Percentiles rank a stretch among this genome's conserved stretches.
Evolutionary conservation across 2,888 invertebrate genomes (phyloP).

Genomic region (Machimus atricapillus): DNA sequence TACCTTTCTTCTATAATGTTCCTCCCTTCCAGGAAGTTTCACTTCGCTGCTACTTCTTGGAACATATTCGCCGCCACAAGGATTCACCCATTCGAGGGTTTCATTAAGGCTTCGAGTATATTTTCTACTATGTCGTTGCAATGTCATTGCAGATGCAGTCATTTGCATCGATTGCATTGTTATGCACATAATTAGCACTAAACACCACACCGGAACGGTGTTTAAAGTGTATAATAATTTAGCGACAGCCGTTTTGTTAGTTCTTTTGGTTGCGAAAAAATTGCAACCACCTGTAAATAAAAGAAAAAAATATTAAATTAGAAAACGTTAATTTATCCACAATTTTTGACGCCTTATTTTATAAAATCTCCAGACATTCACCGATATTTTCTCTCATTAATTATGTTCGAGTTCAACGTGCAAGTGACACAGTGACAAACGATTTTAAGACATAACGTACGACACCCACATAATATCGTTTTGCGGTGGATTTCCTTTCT

Average conservation of each 20-base stretch:
- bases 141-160: background rate
- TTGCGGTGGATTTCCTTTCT: background rate
- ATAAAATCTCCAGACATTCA: background rate
- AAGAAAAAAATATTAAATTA: background rate
- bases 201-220: conserved; percentile 46
- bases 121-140: background rate
- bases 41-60: background rate
- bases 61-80: conserved; percentile 53
- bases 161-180: conserved; percentile 42
- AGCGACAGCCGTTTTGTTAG: conserved; percentile 55
- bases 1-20: conserved; percentile 5
- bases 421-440: background rate
- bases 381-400: background rate
- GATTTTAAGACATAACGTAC: background rate
- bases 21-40: background rate
- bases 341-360: background rate
- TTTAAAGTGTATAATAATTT: conserved; percentile 1
- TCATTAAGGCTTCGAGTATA: conserved; percentile 12
- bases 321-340: background rate
- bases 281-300: conserved; percentile 53
- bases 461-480: background rate
- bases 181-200: conserved; percentile 43
- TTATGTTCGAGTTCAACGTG: background rate
- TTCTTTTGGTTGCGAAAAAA: conserved; percentile 53
- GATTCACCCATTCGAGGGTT: conserved; percentile 56